Evolutionary conservation across 2,113 vertebrate genomes (phyloP), one percentile per base, ranked within the genome.

Genomic region (Pyxicephalus adspersus): DNA sequence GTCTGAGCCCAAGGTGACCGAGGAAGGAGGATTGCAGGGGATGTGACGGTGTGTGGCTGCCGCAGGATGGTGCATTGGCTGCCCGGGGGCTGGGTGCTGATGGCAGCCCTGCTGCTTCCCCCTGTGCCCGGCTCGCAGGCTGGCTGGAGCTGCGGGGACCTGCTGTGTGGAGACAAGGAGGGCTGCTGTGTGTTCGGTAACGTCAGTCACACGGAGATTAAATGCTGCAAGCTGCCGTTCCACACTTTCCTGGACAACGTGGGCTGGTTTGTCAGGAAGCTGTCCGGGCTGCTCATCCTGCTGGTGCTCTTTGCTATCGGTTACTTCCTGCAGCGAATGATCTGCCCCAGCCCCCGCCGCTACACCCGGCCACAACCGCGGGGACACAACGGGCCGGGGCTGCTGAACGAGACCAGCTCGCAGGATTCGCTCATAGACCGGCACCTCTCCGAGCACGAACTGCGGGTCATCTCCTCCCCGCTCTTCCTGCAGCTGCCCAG

Each of bases 321-420:
- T 77, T 97, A 96, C 89, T 96, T 96, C 87, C 92, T 97, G 84
- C 96, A 97, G 90, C 90, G 95, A 68, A 94, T 97, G 87, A 94
- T 95, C 86, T 97, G 96, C 88, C 95, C 95, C 28, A 93, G 91
- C 81, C 95, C 95, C 13, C 94, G 95, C 84, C 83, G 94, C 81
- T 88, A 90, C 85, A 72, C 64, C 64, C 31, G 51, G 11, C 54
- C 55, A 38, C 81, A 50, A 16, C 64, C 13, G 28, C 67, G 87
- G 25, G 28, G 61, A 15, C 45, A 86, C 60, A 92, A 93, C 76
- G 91, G 92, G 55, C 93, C 94, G 5, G 89, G 92, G 26, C 91
- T 94, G 54, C 90, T 95, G 19, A 87, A 89, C 80, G 92, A 87
- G n/a, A 93, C 90, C 82, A 90, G 91, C 63, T 96, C 95, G 3